Evolutionary conservation across 2,113 vertebrate species (phyloP).

Genomic region (Phalacrocorax carbo): DNA sequence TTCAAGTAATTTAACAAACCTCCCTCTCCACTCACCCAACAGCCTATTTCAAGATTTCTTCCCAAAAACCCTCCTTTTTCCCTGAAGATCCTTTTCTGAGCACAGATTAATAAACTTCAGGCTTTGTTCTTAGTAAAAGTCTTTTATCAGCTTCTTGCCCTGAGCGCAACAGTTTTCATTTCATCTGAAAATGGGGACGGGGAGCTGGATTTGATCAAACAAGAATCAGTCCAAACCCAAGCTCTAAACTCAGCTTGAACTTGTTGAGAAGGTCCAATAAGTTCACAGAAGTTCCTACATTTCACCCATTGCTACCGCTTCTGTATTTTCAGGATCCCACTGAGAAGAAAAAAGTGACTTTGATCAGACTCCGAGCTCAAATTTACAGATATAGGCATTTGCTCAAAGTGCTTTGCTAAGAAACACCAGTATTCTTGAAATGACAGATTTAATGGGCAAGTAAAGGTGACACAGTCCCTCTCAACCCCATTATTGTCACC

Average conservation of each 20-base stretch:
- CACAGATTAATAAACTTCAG: background rate
- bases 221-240: background rate
- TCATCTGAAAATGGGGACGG: background rate
- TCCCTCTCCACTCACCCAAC: background rate
- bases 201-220: background rate
- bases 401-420: background rate
- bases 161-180: background rate
- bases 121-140: background rate
- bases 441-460: background rate
- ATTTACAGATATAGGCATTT: background rate
- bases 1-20: background rate
- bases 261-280: background rate
- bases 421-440: background rate
- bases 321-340: background rate
- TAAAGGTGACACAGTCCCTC: background rate
- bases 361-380: background rate
- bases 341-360: background rate
- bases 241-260: background rate
- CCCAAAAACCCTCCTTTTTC: background rate
- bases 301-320: background rate
- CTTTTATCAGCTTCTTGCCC: background rate
- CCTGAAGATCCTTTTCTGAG: background rate
- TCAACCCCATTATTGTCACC: background rate
- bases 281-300: background rate
- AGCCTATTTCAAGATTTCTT: background rate